Evolutionary conservation across 2,888 invertebrate species (phyloP).

Genomic region (Syrphus vitripennis): DNA sequence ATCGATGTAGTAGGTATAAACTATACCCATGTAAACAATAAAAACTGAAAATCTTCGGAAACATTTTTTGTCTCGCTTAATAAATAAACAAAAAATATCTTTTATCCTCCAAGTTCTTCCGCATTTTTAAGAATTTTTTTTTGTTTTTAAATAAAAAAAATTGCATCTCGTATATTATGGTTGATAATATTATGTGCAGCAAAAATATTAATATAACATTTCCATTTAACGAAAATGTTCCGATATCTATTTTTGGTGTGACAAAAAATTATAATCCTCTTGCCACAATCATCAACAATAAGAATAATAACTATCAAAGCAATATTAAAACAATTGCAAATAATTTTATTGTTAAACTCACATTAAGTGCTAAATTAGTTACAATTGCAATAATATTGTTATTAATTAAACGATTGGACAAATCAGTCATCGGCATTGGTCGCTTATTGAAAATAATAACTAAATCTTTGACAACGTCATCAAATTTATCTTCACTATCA

Average conservation of each 20-base stretch:
- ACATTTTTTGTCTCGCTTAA: neutral
- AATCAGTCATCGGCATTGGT: constrained; percentile 35
- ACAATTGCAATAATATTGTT: constrained; percentile 46
- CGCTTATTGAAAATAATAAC: constrained; percentile 10
- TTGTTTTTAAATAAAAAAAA: neutral
- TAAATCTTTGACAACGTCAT: neutral
- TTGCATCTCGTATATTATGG: constrained; percentile 54
- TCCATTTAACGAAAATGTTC: constrained; percentile 54
- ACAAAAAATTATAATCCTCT: constrained; percentile 44
- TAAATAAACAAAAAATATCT: neutral
- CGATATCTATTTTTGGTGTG: constrained; percentile 56
- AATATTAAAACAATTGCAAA: constrained; percentile 10
- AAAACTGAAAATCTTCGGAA: neutral
- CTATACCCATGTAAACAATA: constrained; percentile 1
- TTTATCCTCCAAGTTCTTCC: constrained; percentile 34
- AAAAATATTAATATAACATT: constrained; percentile 38
- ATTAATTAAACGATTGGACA: constrained; percentile 61
- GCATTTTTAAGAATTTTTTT: neutral
- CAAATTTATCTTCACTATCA: neutral
- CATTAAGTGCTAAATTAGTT: constrained; percentile 47
- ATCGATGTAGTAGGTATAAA: constrained; percentile 16
- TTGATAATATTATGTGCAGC: constrained; percentile 62
- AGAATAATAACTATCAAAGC: neutral
- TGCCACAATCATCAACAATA: neutral
- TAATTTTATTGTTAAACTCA: constrained; percentile 17